Conservation (phyloP, 2,888 invertebrate genomes). For the Conomelus anceps region DNA sequence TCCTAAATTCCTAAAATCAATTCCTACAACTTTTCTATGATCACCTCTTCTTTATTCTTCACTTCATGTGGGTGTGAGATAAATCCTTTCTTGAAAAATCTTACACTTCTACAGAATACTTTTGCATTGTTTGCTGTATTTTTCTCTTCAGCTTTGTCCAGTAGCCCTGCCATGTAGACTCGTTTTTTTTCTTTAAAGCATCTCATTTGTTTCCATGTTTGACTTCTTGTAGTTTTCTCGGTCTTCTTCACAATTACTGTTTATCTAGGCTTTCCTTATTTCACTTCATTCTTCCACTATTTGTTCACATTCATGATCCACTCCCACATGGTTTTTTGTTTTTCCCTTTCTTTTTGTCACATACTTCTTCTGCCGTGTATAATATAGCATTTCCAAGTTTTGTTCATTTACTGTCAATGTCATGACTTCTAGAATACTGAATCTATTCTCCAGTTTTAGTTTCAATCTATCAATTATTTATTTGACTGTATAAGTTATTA, state of each 20-base stretch:
- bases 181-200: not conserved
- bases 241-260: too few relatives aligned
- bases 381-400: not conserved
- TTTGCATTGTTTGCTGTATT: not conserved
- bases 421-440: not conserved
- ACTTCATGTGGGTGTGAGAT: not conserved
- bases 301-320: too few relatives aligned
- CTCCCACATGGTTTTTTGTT: slow-evolving; percentile 20
- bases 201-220: not conserved
- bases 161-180: too few relatives aligned
- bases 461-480: not conserved
- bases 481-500: slow-evolving; percentile 15
- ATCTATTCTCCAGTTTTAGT: slow-evolving; percentile 17
- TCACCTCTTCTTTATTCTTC: not conserved
- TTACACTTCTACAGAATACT: not conserved
- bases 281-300: too few relatives aligned
- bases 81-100: too few relatives aligned
- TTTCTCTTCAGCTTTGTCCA: too few relatives aligned
- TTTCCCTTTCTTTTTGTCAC: slow-evolving; percentile 14
- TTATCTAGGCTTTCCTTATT: too few relatives aligned
- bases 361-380: slow-evolving; percentile 13
- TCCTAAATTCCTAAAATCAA: not conserved
- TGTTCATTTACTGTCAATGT: not conserved
- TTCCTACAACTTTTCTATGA: not conserved
- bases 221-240: too few relatives aligned